phyloP scores from a whole-genome alignment of 2,888 invertebrate genomes.

The Troides oblongomaculatus region DNA sequence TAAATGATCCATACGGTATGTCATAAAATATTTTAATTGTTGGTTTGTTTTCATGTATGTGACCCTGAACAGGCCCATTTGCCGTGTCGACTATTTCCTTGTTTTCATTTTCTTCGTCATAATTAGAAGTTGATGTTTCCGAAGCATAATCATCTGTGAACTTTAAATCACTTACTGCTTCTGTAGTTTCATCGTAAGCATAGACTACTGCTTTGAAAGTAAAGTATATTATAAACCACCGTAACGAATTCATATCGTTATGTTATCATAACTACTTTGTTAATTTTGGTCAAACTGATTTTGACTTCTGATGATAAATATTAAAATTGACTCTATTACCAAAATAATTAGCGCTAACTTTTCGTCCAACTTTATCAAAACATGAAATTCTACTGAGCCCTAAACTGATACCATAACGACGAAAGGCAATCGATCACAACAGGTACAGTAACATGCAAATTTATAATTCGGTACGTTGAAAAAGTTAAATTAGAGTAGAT shows the following conservation, averaged over 20 bases:
- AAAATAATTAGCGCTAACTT: constrained; percentile 11
- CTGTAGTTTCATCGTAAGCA: neutral
- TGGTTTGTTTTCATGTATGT: constrained; percentile 36
- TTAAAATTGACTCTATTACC: neutral
- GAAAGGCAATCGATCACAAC: constrained; percentile 31
- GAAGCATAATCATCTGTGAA: neutral
- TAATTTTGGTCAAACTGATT: neutral
- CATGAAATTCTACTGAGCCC: constrained; percentile 19
- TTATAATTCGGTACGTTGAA: neutral
- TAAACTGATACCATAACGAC: constrained; percentile 11
- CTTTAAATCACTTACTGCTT: constrained; percentile 1
- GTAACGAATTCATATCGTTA: constrained; percentile 9
- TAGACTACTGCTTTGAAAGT: neutral
- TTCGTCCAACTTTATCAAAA: constrained; percentile 13
- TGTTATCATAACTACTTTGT: neutral
- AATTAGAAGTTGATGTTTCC: neutral
- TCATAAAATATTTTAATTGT: constrained; percentile 53
- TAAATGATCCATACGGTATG: constrained; percentile 57
- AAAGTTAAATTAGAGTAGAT: neutral
- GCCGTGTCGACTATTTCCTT: constrained; percentile 42
- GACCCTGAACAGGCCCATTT: constrained; percentile 49
- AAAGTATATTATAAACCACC: constrained; percentile 10
- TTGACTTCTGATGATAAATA: neutral
- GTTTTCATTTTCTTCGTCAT: neutral
- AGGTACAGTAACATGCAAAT: constrained; percentile 29